These are phyloP conservation scores for Drosophila anceps DNA, from an alignment of 2,888 invertebrate genomes.

Conservation along the genomic window DNA sequence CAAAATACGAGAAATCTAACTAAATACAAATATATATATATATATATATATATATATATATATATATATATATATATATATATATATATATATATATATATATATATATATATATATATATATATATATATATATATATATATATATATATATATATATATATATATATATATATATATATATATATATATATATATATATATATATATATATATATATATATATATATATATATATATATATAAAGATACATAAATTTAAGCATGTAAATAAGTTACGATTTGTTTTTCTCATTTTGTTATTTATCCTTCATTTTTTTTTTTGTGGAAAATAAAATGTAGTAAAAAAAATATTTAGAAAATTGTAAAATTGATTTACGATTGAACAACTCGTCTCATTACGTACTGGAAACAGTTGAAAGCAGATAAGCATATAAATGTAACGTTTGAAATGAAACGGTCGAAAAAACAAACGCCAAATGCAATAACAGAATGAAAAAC, in stretches of 20 bases:
- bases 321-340: conserved; percentile 54
- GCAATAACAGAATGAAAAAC: not conserved
- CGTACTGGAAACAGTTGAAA: not conserved
- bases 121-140: conserved; percentile 22
- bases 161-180: conserved; percentile 25
- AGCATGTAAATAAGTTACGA: conserved; percentile 66
- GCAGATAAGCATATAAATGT: too few relatives aligned
- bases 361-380: conserved; percentile 8
- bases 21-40: conserved; percentile 21
- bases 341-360: conserved; percentile 28
- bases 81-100: conserved; percentile 24
- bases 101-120: conserved; percentile 30
- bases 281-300: conserved; percentile 29
- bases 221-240: too few relatives aligned
- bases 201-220: conserved; percentile 27
- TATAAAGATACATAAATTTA: conserved; percentile 14
- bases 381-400: too few relatives aligned
- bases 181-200: conserved; percentile 22
- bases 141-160: conserved; percentile 19
- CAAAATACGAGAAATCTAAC: conserved; percentile 33
- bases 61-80: conserved; percentile 4
- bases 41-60: conserved; percentile 25
- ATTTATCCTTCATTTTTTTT: conserved; percentile 11
- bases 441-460: conserved; percentile 2
- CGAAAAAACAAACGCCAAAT: not conserved